Evolutionary conservation across 2,888 invertebrate species (phyloP).

Genomic region (Calameuta filiformis): DNA sequence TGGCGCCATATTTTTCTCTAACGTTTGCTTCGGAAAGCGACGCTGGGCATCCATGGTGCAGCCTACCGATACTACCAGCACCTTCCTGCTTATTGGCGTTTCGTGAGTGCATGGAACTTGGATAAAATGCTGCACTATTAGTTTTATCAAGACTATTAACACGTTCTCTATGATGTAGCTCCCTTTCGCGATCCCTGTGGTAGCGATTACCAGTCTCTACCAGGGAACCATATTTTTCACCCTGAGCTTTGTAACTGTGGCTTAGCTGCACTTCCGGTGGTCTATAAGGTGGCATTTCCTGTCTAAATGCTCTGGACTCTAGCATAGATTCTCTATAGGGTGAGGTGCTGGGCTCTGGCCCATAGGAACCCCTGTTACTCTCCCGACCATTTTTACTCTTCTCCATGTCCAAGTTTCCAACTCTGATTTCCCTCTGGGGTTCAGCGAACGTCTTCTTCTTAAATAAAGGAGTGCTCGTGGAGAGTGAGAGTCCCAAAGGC

Average conservation of each 20-base stretch:
- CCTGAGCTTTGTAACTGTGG: constrained; percentile 52
- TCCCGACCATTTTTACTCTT: constrained; percentile 57
- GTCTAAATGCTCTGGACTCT: constrained; percentile 55
- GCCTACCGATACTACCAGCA: constrained; percentile 49
- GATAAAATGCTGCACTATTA: constrained; percentile 53
- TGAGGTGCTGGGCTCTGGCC: constrained; percentile 58
- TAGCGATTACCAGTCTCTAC: constrained; percentile 53
- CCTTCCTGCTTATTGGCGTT: constrained; percentile 49
- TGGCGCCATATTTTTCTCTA: constrained; percentile 50
- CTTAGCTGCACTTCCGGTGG: constrained; percentile 54
- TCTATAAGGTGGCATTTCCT: constrained; percentile 57
- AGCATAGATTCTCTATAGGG: constrained; percentile 59
- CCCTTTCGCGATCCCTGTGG: constrained; percentile 53
- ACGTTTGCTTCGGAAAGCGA: constrained; percentile 61
- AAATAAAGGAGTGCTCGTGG: constrained; percentile 76
- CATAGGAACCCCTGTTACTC: constrained; percentile 55
- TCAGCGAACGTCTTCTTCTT: constrained; percentile 68
- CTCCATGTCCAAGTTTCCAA: constrained; percentile 48
- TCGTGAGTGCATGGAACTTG: constrained; percentile 50
- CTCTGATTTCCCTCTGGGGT: constrained; percentile 54
- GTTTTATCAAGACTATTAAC: constrained; percentile 63
- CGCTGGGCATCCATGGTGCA: constrained; percentile 56
- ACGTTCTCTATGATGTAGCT: constrained; percentile 55
- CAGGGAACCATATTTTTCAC: constrained; percentile 59
- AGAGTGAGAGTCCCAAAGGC: constrained; percentile 66